A percentile compares a stretch with the other conserved stretches of the same genome.
phyloP scores from a whole-genome alignment of 2,113 vertebrate genomes.

The zebrafish (Danio rerio) region DNA sequence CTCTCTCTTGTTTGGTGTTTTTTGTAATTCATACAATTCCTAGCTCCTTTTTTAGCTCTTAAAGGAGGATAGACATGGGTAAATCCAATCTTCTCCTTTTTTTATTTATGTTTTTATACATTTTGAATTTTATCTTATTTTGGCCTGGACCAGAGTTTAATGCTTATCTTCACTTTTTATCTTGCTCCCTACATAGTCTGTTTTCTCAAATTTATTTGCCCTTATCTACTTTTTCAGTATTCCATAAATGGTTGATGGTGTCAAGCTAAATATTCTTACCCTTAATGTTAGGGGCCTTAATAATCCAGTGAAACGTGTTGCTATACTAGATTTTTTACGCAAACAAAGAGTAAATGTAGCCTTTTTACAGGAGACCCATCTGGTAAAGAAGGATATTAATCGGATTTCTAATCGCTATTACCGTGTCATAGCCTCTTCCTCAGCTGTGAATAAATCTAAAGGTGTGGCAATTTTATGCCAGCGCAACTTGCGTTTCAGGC shows the following conservation, averaged over 20 bases:
- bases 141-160: neutral
- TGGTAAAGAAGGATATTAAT: neutral
- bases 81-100: neutral
- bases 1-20: neutral
- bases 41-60: neutral
- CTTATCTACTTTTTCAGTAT: neutral
- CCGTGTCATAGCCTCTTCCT: neutral
- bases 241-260: neutral
- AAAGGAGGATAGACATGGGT: constrained; percentile 2
- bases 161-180: neutral
- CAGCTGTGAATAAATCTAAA: neutral
- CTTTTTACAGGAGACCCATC: neutral
- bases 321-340: neutral
- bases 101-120: neutral
- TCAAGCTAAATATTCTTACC: neutral
- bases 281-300: neutral
- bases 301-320: neutral
- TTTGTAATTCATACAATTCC: neutral
- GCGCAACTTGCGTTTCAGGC: neutral
- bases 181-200: neutral
- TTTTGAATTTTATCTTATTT: neutral
- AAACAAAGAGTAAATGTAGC: neutral
- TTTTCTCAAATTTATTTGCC: neutral
- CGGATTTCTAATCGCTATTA: neutral
- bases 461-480: neutral